These are phyloP conservation scores for Montifringilla adamsi DNA, from an alignment of 2,113 vertebrate genomes.

Conservation along the genomic window DNA sequence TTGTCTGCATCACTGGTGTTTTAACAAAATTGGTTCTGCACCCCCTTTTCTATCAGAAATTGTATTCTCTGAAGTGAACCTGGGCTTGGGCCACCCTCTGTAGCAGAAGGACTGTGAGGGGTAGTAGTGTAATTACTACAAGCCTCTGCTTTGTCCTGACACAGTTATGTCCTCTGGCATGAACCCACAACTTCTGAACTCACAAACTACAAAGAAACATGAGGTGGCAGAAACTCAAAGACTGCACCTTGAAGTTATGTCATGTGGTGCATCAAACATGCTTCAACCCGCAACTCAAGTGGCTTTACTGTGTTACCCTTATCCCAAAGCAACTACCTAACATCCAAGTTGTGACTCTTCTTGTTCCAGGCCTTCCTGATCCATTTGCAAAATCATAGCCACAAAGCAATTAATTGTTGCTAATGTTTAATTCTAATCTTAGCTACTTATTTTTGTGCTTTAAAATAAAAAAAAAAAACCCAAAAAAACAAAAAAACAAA, in stretches of 20 bases:
- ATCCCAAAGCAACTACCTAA: background rate
- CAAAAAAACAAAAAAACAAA: no score
- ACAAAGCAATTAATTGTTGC: background rate
- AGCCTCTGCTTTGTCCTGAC: background rate
- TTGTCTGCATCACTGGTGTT: background rate
- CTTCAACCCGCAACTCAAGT: accelerated
- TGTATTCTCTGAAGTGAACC: background rate
- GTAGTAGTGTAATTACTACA: background rate
- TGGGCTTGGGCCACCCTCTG: background rate
- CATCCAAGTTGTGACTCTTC: no score
- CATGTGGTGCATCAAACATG: background rate
- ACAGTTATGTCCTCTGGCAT: accelerated
- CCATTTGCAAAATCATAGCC: background rate
- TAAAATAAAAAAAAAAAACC: background rate
- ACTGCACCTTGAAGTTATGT: background rate
- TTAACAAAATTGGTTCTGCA: background rate
- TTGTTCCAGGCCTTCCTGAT: background rate
- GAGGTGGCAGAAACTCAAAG: background rate
- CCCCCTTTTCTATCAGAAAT: background rate
- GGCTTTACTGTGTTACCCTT: background rate
- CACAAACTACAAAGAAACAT: background rate
- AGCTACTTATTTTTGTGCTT: background rate
- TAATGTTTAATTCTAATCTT: background rate
- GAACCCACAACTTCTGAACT: background rate
- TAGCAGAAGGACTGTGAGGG: background rate